A percentile compares a stretch with the other conserved stretches of the same genome.
Evolutionary conservation across 2,888 invertebrate genomes (phyloP).

Genomic region (Lasioglossum zephyrum): DNA sequence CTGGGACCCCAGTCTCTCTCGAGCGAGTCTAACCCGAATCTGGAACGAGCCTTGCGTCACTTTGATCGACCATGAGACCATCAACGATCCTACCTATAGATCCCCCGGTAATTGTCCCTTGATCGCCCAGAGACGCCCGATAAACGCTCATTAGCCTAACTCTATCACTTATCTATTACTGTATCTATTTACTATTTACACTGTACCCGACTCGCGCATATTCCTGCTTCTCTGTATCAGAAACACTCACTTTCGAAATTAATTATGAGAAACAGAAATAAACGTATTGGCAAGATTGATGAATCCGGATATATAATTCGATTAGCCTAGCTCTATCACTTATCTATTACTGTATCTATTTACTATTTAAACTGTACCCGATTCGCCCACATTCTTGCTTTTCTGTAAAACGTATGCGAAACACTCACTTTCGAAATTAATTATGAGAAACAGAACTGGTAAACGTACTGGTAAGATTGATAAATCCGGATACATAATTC

Average conservation of each 20-base stretch:
- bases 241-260: not conserved
- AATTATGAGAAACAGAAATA: not conserved
- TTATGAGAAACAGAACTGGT: not conserved
- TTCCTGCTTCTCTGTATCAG: not conserved
- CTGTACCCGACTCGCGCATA: not conserved
- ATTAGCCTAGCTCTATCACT: too few relatives aligned
- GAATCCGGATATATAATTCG: too few relatives aligned
- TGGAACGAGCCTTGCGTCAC: slow-evolving; percentile 29
- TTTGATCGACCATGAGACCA: not conserved
- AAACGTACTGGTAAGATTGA: not conserved
- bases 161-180: too few relatives aligned
- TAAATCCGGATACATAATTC: too few relatives aligned
- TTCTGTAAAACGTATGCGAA: too few relatives aligned
- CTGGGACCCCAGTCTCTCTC: not conserved
- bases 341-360: too few relatives aligned
- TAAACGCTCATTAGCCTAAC: not conserved
- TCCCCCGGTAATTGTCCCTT: not conserved
- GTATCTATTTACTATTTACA: not conserved
- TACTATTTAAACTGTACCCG: too few relatives aligned
- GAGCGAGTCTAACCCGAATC: slow-evolving; percentile 26
- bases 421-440: not conserved
- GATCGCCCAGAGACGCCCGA: not conserved
- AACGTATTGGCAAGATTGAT: not conserved
- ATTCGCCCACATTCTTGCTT: too few relatives aligned
- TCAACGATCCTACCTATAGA: not conserved